Conservation (phyloP, 2,888 invertebrate genomes). For the Pseudanteris insignis region DNA sequence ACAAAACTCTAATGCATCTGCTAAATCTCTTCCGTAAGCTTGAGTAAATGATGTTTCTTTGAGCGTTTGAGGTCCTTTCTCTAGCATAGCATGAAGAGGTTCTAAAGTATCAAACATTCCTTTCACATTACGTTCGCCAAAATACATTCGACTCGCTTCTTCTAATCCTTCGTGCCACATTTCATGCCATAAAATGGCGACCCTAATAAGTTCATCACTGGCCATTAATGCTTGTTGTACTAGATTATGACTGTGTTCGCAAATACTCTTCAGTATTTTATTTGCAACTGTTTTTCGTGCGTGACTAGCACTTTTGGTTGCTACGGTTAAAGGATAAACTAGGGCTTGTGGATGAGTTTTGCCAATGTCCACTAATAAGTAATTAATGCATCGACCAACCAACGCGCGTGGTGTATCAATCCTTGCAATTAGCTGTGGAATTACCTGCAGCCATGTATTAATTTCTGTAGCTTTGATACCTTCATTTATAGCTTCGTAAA, state of each 20-base stretch:
- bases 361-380: constrained; percentile 94
- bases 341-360: constrained; percentile 97
- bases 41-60: constrained; percentile 98
- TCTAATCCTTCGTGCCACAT: constrained; percentile 98
- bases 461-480: constrained; percentile 94
- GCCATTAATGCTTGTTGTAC: constrained; percentile 97
- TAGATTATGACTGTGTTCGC: constrained; percentile 89
- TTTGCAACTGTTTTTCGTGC: constrained; percentile 90
- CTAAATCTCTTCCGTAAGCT: constrained; percentile 93
- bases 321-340: constrained; percentile 97
- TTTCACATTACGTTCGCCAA: constrained; percentile 93
- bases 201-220: constrained; percentile 94
- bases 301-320: constrained; percentile 90
- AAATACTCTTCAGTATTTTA: constrained; percentile 93
- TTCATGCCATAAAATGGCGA: constrained; percentile 99
- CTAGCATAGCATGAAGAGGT: constrained; percentile 93
- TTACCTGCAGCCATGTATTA: constrained; percentile 99
- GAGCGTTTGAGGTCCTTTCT: constrained; percentile 91
- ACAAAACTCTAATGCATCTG: constrained; percentile 96
- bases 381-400: constrained; percentile 91
- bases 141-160: constrained; percentile 92
- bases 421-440: constrained; percentile 97
- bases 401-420: constrained; percentile 92
- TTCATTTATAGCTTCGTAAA: constrained; percentile 91
- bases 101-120: constrained; percentile 97